Evolutionary conservation across 2,888 invertebrate genomes (phyloP).

Genomic region (Dichetophora obliterata): DNA sequence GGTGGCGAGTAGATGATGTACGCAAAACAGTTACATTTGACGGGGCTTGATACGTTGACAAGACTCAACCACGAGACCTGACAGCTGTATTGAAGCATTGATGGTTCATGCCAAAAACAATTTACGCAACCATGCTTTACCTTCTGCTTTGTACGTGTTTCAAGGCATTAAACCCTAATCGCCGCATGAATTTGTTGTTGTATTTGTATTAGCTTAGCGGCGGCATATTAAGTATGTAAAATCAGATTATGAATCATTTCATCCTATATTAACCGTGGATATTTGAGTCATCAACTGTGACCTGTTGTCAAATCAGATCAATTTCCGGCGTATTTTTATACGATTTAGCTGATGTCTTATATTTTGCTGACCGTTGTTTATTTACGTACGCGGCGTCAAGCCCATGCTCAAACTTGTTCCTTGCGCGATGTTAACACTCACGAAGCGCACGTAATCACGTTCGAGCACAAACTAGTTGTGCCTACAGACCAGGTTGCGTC

Average conservation of each 20-base stretch:
- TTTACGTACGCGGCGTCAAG: background rate
- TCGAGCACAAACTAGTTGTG: constrained; percentile 69
- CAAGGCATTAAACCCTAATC: background rate
- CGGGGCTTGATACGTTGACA: background rate
- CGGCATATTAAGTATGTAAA: background rate
- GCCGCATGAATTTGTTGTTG: background rate
- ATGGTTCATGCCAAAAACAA: background rate
- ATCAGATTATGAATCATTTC: too few species aligned
- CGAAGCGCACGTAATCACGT: constrained; percentile 68
- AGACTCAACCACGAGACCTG: background rate
- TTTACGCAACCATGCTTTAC: background rate
- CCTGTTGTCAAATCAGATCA: background rate
- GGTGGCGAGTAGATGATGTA: background rate
- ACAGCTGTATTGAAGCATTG: background rate
- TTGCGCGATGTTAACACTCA: constrained; percentile 45
- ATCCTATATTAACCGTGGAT: too few species aligned
- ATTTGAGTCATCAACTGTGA: too few species aligned
- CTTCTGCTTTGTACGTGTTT: background rate
- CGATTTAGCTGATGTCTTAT: background rate
- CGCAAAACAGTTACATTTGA: constrained; percentile 9
- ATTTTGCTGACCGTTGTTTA: background rate
- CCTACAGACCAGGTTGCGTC: constrained; percentile 49
- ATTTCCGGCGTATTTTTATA: background rate
- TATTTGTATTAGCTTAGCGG: background rate
- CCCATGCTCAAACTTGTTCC: background rate